Conservation (phyloP, 2,888 invertebrate genomes). For the Carcina quercana region DNA sequence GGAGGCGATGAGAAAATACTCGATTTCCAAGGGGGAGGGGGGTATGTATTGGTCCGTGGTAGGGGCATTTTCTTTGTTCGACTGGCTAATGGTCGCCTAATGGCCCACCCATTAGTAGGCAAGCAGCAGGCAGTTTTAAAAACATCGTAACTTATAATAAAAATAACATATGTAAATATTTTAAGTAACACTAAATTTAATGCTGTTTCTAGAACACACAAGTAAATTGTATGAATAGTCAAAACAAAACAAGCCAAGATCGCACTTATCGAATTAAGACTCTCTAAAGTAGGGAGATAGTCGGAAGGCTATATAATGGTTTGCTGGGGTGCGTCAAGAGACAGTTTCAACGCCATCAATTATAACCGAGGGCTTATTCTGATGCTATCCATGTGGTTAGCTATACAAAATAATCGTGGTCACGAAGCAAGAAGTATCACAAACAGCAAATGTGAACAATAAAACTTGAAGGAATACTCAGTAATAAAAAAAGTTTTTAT, state of each 20-base stretch:
- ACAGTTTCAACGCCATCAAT: conserved; percentile 59
- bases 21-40: too few species aligned
- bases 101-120: too few species aligned
- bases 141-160: too few species aligned
- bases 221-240: background rate
- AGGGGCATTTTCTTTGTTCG: too few species aligned
- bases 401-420: too few species aligned
- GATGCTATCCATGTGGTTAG: conserved; percentile 5
- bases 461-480: background rate
- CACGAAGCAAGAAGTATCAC: background rate
- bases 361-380: conserved; percentile 51
- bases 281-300: conserved; percentile 30
- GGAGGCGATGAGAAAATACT: too few species aligned
- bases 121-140: too few species aligned
- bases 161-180: too few species aligned
- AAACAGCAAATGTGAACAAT: background rate
- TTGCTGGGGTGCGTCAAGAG: conserved; percentile 68
- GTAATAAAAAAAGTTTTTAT: background rate
- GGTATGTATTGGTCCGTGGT: too few species aligned
- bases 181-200: too few species aligned
- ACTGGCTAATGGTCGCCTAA: too few species aligned
- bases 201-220: too few species aligned
- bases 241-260: background rate
- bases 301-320: conserved; percentile 50
- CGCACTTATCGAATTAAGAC: conserved; percentile 37